These are phyloP conservation scores for Cryptotermes secundus DNA, from an alignment of 1,140 invertebrate species.

Conservation along the genomic window DNA sequence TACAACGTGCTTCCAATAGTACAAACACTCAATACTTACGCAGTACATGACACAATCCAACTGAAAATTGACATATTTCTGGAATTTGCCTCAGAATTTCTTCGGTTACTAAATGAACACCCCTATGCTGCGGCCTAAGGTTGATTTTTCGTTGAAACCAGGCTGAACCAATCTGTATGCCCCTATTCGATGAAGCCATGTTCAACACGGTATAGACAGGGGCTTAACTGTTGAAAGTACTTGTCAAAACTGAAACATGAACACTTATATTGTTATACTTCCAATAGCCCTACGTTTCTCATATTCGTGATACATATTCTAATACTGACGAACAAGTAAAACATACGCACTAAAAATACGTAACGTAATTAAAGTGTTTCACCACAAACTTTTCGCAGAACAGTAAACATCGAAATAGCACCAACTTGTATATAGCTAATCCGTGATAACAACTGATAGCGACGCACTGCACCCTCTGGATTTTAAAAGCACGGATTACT, in stretches of 20 bases:
- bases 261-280: neutral
- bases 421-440: conserved; percentile 23
- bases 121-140: conserved; percentile 88
- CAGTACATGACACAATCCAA: conserved; percentile 93
- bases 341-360: neutral
- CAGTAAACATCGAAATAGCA: conserved; percentile 6
- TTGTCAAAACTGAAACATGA: conserved; percentile 11
- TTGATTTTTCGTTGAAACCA: conserved; percentile 97
- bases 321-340: conserved; percentile 22
- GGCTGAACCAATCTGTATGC: conserved; percentile 88
- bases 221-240: neutral
- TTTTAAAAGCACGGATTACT: too few relatives aligned
- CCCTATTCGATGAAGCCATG: conserved; percentile 83
- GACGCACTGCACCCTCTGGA: too few relatives aligned
- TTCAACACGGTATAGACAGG: conserved; percentile 43
- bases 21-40: conserved; percentile 65
- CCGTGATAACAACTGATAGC: too few relatives aligned
- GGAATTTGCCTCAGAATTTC: conserved; percentile 92
- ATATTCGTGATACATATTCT: conserved; percentile 8
- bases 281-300: neutral
- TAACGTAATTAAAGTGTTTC: neutral
- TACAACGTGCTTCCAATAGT: neutral
- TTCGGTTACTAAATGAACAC: conserved; percentile 92
- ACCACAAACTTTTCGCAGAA: neutral
- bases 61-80: conserved; percentile 87